Evolutionary conservation across 2,888 invertebrate species (phyloP).

Genomic region (Galerucella pusilla): DNA sequence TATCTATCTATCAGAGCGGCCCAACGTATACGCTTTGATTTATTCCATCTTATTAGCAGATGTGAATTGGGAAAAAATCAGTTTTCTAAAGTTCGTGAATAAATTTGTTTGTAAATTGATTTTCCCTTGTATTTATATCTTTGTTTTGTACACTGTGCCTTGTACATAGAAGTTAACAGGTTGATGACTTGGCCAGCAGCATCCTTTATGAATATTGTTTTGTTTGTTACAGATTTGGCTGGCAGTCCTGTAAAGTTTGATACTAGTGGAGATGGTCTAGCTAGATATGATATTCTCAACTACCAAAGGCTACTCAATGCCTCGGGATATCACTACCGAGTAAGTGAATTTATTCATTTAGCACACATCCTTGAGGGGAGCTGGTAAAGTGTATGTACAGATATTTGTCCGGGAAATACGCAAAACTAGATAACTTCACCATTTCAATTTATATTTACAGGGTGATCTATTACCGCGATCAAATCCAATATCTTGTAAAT

Average conservation of each 20-base stretch:
- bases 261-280: slow-evolving; percentile 77
- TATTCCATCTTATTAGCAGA: too few species aligned
- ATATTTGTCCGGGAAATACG: background rate
- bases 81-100: background rate
- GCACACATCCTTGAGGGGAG: background rate
- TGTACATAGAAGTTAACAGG: background rate
- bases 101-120: background rate
- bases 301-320: slow-evolving; percentile 69
- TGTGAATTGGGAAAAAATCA: background rate
- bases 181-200: background rate
- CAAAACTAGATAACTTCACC: background rate
- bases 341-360: slow-evolving; percentile 52
- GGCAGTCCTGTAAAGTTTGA: slow-evolving; percentile 78
- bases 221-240: slow-evolving; percentile 70
- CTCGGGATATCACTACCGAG: slow-evolving; percentile 68
- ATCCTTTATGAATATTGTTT: slow-evolving; percentile 2
- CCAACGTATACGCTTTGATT: too few species aligned
- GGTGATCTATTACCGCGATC: too few species aligned
- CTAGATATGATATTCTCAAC: slow-evolving; percentile 80
- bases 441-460: too few species aligned
- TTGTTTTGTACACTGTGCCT: background rate
- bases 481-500: too few species aligned
- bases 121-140: background rate
- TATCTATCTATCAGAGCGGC: too few species aligned
- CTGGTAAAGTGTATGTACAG: background rate